Conservation (phyloP, 2,888 invertebrate genomes). For the Oscheius sp. region DNA sequence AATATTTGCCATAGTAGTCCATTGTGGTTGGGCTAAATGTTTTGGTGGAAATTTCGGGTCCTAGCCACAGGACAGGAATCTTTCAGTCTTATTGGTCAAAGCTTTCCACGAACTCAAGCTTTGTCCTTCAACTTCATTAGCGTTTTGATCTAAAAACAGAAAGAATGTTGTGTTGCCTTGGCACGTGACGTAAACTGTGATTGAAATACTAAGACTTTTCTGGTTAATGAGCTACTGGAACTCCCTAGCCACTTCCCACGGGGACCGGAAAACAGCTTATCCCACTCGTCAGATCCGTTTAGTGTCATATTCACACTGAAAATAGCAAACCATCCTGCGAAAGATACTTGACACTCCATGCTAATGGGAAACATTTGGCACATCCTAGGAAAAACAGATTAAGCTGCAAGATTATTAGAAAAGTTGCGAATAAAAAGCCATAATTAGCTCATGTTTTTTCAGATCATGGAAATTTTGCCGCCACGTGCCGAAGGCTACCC, state of each 20-base stretch:
- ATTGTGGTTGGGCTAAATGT: too few species aligned
- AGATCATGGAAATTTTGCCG: conserved; percentile 81
- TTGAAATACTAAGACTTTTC: background rate
- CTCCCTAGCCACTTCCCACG: background rate
- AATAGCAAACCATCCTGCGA: background rate
- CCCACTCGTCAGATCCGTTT: background rate
- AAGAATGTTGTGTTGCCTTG: too few species aligned
- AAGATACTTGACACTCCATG: conserved; percentile 7
- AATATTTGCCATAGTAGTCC: conserved; percentile 3
- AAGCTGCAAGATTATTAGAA: too few species aligned
- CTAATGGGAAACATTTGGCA: conserved; percentile 10
- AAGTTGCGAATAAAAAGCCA: too few species aligned
- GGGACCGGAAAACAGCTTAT: conserved; percentile 7
- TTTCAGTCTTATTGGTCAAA: too few species aligned
- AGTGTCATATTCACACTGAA: conserved; percentile 1
- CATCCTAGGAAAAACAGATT: background rate
- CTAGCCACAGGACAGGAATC: too few species aligned
- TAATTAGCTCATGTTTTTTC: conserved; percentile 33
- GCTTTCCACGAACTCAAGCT: too few species aligned
- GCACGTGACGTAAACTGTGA: too few species aligned
- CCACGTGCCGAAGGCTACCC: conserved; percentile 87
- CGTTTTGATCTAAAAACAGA: too few species aligned
- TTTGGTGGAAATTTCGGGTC: too few species aligned
- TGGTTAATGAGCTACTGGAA: conserved; percentile 10
- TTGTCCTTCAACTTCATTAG: too few species aligned